These are phyloP conservation scores for Urocyon cinereoargenteus DNA, from an alignment of 2,797 vertebrate genomes.

Conservation along the genomic window DNA sequence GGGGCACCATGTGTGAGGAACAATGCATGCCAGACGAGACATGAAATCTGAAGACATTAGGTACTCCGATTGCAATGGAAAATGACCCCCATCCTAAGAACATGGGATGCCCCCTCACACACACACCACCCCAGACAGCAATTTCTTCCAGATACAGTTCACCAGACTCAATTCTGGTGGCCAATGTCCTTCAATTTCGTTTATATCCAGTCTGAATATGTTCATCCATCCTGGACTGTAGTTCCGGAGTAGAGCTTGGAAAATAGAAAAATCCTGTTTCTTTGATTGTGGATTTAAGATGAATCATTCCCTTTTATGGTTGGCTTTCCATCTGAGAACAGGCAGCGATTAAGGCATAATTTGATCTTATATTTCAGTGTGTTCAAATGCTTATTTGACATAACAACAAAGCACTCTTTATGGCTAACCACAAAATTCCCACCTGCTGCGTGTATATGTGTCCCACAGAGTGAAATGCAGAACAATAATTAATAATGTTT, in stretches of 20 bases:
- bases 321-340: neutral
- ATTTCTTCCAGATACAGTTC: neutral
- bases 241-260: neutral
- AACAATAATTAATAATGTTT: neutral
- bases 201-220: neutral
- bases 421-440: too few species aligned
- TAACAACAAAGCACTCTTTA: neutral
- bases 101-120: fast-evolving
- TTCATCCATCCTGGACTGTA: neutral
- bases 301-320: neutral
- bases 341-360: neutral
- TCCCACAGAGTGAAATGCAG: neutral
- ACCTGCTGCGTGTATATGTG: neutral
- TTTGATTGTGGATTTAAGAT: neutral
- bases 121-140: neutral
- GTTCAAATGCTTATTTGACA: neutral
- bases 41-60: neutral
- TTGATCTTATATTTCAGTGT: neutral
- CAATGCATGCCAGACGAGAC: neutral
- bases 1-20: neutral
- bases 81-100: neutral
- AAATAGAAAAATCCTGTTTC: neutral
- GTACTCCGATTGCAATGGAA: conserved; percentile 55
- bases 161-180: neutral
- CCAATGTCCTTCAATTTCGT: neutral